phyloP scores from a whole-genome alignment of 2,113 vertebrate genomes.

The Ellobius talpinus region DNA sequence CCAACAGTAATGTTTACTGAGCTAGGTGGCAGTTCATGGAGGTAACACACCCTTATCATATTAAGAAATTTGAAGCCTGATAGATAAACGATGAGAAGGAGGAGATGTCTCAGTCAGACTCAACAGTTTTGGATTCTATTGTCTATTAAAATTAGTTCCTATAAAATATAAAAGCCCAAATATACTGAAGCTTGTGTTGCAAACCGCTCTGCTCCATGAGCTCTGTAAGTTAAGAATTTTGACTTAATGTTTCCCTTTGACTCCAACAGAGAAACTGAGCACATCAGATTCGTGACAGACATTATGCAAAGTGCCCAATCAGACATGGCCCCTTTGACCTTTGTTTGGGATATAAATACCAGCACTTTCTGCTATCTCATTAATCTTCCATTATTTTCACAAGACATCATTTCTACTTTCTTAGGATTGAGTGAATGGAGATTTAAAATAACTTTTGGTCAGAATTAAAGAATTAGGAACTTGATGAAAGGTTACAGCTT shows the following conservation, averaged over 20 bases:
- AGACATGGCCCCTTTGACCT: not conserved
- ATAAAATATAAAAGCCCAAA: not conserved
- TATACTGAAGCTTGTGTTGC: not conserved
- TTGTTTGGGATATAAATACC: not conserved
- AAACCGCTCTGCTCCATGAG: not conserved
- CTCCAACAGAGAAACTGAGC: not conserved
- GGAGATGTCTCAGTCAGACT: not conserved
- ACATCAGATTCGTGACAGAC: not conserved
- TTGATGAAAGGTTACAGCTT: not conserved
- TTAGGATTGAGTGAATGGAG: not conserved
- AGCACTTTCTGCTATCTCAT: not conserved
- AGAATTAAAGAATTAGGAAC: not conserved
- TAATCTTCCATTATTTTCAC: not conserved
- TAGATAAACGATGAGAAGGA: not conserved
- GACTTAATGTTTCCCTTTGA: not conserved
- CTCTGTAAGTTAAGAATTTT: not conserved
- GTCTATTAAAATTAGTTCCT: not conserved
- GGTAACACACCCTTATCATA: not conserved
- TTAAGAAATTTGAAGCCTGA: not conserved
- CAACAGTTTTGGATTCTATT: slow-evolving; percentile 14
- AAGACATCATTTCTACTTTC: not conserved
- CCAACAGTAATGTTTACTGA: not conserved
- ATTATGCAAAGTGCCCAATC: not conserved
- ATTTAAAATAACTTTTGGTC: not conserved
- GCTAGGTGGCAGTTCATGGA: not conserved